Evolutionary conservation across 2,797 vertebrate species (phyloP).

Genomic region (Macropus fuliginosus): DNA sequence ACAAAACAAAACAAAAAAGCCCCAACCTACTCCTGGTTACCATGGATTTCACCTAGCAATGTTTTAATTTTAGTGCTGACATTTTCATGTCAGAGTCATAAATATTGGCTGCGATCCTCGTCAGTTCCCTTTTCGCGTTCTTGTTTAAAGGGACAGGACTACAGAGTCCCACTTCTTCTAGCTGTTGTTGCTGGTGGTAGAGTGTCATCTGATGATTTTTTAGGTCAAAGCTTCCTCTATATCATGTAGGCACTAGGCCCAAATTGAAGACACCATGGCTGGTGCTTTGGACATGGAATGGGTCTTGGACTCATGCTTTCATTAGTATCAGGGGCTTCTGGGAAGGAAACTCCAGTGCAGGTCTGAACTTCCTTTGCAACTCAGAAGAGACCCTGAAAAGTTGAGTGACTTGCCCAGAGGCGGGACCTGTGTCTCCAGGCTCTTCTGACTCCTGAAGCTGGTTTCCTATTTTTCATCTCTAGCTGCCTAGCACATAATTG

Average conservation of each 20-base stretch:
- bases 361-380: neutral
- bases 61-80: conserved; percentile 53
- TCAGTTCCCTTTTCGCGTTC: neutral
- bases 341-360: neutral
- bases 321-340: neutral
- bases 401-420: neutral
- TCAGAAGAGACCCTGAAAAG: neutral
- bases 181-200: neutral
- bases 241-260: neutral
- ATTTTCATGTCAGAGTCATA: conserved; percentile 31
- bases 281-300: neutral
- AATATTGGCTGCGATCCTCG: neutral
- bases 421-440: neutral
- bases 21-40: neutral
- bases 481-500: neutral
- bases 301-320: neutral
- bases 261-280: neutral
- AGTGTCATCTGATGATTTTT: neutral
- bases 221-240: neutral
- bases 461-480: neutral
- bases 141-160: neutral
- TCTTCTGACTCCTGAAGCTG: neutral
- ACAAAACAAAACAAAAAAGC: neutral
- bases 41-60: neutral
- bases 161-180: neutral